phyloP scores from a whole-genome alignment of 2,113 vertebrate genomes.

The Rhynchomys soricoides region DNA sequence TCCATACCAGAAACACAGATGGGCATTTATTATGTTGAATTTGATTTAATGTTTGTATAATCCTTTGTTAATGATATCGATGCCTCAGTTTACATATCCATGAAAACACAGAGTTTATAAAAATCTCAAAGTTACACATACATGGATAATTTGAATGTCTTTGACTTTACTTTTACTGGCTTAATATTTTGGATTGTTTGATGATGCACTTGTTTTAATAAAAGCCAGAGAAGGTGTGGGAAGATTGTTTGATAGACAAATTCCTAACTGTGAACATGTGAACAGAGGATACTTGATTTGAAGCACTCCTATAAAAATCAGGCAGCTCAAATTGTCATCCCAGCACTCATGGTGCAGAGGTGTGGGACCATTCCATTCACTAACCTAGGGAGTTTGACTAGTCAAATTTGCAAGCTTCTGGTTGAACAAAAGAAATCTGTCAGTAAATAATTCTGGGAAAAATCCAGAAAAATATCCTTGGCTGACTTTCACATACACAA shows the following conservation, averaged over 20 bases:
- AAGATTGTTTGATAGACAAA: not conserved
- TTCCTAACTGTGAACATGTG: not conserved
- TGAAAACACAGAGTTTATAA: not conserved
- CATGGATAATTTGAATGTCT: not conserved
- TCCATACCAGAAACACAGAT: not conserved
- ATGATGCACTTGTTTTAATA: not conserved
- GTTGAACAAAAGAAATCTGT: not conserved
- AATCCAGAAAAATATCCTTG: not conserved
- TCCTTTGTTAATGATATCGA: not conserved
- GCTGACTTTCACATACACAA: not conserved
- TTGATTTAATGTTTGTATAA: not conserved
- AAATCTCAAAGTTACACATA: not conserved
- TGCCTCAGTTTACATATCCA: not conserved
- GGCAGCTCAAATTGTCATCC: not conserved
- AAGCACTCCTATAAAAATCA: not conserved
- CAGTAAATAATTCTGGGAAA: not conserved
- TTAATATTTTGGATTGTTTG: not conserved
- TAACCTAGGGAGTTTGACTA: not conserved
- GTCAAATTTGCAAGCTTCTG: not conserved
- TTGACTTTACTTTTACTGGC: not conserved
- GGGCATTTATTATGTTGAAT: not conserved
- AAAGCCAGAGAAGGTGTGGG: not conserved
- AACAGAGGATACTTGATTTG: no score
- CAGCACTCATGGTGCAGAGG: not conserved
- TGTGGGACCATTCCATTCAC: fast-evolving